Base-by-base conservation (phyloP, 2,888 invertebrate species). In the Phorcus lineatus region DNA sequence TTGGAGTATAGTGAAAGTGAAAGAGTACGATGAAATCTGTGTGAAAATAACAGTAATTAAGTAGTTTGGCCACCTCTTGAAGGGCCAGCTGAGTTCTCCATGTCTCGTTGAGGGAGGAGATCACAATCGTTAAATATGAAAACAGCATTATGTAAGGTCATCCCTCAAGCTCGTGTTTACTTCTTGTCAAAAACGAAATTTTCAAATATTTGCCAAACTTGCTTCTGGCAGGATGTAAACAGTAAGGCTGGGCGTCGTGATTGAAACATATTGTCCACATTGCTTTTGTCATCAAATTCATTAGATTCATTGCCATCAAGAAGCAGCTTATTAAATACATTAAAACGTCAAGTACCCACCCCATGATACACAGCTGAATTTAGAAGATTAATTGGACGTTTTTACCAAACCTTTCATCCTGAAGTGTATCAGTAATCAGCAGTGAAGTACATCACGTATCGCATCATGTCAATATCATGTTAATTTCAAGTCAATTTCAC, bases 41-140 rank as follows among this genome's bases (percentile, higher is more conserved):
- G 40, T 70, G 70, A 40, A 70, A 70, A 70, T 70, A 31, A 70
- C 70, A 36, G 70, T 70, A 70, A 70, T 70, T 70, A 70, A 70
- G 70, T 70, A 70, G 70, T 70, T 36, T 36, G 16, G 70, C 70
- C 70, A 70, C 70, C 70, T 19, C 70, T 70, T 19, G 40, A 70
- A 36, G 19, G 16, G n/a, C 31, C 6, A 17, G 17, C 16, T 70
- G 17, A n/a, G 19, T 31, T 36, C n/a, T 70, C 36, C 70, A 70
- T 36, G 40, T 70, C 70, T 19, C 13, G 70, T 70, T 70, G 36
- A 70, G 70, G 17, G 70, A 19, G 19, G 1, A 13, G 70, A 70
- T 70, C 70, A 70, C 70, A 70, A 70, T 70, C 70, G 28, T 70
- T 70, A 70, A 70, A 70, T 70, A 70, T 70, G 70, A 70, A 70